These are phyloP conservation scores for Tapirus terrestris DNA, from an alignment of 2,113 vertebrate genomes.

Conservation along the genomic window DNA sequence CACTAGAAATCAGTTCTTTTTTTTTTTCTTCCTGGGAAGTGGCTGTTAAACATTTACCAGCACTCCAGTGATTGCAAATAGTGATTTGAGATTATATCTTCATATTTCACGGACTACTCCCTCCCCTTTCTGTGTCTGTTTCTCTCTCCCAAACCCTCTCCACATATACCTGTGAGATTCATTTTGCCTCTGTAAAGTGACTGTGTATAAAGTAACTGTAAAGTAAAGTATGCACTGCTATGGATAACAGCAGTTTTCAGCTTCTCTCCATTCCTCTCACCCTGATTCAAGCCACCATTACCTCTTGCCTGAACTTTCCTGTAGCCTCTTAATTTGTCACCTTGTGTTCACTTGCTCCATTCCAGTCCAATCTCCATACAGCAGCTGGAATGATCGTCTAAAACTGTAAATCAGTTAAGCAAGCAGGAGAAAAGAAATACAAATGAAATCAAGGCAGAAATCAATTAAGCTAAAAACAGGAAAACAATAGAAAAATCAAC, in stretches of 20 bases:
- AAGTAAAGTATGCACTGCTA: too few species aligned
- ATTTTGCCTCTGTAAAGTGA: background rate
- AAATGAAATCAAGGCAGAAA: background rate
- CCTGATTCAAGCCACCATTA: background rate
- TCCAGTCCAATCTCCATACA: background rate
- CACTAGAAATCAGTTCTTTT: background rate
- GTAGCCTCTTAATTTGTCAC: background rate
- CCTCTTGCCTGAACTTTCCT: background rate
- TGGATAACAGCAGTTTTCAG: background rate
- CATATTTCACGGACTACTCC: background rate
- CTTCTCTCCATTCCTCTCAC: background rate
- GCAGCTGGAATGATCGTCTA: background rate
- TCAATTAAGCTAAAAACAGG: background rate
- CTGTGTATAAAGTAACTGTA: too few species aligned
- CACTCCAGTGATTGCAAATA: background rate
- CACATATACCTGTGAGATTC: background rate
- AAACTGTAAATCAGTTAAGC: background rate
- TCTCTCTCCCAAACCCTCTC: background rate
- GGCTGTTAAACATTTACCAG: background rate
- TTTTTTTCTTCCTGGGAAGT: background rate
- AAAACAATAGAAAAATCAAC: background rate
- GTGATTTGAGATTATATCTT: background rate
- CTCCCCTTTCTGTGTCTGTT: background rate
- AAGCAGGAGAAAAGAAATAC: background rate
- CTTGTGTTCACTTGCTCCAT: background rate